Conservation (phyloP, 2,797 vertebrate species). For the Coilia nasus region DNA sequence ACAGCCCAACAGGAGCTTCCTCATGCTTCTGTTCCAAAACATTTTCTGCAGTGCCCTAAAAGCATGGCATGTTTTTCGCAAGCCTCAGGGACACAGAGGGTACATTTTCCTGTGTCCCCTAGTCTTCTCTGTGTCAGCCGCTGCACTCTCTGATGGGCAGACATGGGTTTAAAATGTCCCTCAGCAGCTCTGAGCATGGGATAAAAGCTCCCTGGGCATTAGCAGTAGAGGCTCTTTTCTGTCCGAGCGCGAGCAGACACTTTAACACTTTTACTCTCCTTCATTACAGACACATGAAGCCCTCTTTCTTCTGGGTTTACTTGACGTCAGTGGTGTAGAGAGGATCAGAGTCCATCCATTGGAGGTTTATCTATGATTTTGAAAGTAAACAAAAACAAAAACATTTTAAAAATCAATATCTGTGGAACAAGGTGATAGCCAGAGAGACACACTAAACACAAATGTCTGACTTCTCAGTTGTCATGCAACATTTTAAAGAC, state of each 20-base stretch:
- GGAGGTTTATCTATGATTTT: background rate
- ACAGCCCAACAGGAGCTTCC: background rate
- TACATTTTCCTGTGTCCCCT: constrained; percentile 4
- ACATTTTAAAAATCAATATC: background rate
- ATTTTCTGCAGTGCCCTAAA: constrained; percentile 9
- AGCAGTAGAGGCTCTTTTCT: constrained; percentile 35
- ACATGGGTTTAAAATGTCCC: constrained; percentile 52
- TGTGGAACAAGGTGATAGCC: background rate
- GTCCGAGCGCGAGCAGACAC: constrained; percentile 51
- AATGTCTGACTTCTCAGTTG: background rate
- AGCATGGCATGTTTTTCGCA: constrained; percentile 3
- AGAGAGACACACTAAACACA: background rate
- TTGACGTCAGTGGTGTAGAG: background rate
- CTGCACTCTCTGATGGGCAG: constrained; percentile 44
- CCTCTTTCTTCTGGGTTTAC: background rate
- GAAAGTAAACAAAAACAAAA: background rate
- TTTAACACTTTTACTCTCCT: constrained; percentile 42
- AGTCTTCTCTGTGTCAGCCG: constrained; percentile 32
- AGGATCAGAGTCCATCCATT: background rate
- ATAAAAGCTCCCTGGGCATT: constrained; percentile 61
- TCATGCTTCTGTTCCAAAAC: background rate
- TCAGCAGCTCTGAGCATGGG: constrained; percentile 46
- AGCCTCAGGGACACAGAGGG: background rate
- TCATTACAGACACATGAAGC: background rate
- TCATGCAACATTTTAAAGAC: too few relatives aligned